Percentiles rank a stretch among this genome's conserved stretches.
These are phyloP conservation scores for Alexandromys oeconomus DNA, from an alignment of 2,797 vertebrate genomes.

Conservation along the genomic window DNA sequence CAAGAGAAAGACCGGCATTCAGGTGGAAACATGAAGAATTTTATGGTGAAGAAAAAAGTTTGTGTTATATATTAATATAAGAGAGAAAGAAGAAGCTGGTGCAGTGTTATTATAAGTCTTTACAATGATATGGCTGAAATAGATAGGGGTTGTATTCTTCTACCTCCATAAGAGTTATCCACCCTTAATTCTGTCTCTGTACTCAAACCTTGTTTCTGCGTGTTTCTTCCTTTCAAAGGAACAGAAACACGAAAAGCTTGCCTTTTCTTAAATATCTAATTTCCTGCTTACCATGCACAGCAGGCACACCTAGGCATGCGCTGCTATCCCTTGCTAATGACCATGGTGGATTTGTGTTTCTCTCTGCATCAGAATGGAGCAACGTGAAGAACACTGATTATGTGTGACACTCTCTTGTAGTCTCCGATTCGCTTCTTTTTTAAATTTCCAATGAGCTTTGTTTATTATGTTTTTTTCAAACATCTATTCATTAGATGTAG, in stretches of 20 bases:
- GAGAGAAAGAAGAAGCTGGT: neutral
- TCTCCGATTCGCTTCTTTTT: neutral
- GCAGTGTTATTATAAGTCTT: neutral
- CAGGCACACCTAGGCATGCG: neutral
- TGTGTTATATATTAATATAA: neutral
- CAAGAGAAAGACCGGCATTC: neutral
- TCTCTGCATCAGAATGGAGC: neutral
- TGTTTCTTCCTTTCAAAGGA: neutral
- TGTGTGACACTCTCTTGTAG: neutral
- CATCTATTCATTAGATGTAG: neutral
- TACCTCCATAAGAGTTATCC: neutral
- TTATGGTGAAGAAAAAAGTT: neutral
- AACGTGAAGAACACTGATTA: neutral
- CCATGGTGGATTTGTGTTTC: neutral
- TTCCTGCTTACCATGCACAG: neutral
- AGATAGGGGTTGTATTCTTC: rapidly evolving
- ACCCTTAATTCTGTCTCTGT: neutral
- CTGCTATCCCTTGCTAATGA: neutral
- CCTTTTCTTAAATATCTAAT: neutral
- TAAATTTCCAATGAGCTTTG: neutral
- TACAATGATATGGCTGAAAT: neutral
- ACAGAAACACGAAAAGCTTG: neutral
- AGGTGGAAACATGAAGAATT: neutral
- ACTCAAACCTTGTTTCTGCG: neutral
- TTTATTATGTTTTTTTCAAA: neutral